A percentile compares a stretch with the other conserved stretches of the same genome.
Evolutionary conservation across 1,140 invertebrate genomes (phyloP).

Genomic region (Linepithema humile): DNA sequence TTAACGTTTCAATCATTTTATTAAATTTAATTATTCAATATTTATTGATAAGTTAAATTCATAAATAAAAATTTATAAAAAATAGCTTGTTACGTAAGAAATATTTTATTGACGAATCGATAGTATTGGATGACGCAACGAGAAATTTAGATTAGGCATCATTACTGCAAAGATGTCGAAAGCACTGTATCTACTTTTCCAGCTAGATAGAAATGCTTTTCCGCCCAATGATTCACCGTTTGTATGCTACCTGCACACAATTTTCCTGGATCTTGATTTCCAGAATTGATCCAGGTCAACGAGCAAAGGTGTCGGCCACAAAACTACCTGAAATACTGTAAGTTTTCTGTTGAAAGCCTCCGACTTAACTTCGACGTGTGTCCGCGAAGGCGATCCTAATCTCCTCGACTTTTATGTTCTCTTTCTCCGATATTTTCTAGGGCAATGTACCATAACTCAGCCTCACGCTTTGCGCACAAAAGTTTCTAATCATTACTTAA

Average conservation of each 20-base stretch:
- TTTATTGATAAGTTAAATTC: too few relatives aligned
- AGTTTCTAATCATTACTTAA: slow-evolving; percentile 10
- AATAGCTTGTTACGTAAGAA: background rate
- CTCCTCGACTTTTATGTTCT: slow-evolving; percentile 38
- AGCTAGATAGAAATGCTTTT: slow-evolving; percentile 45
- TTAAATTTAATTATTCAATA: too few relatives aligned
- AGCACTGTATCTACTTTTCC: slow-evolving; percentile 38
- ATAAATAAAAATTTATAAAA: too few relatives aligned
- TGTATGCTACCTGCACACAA: slow-evolving; percentile 61
- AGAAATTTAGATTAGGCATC: slow-evolving; percentile 14
- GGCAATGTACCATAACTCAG: background rate
- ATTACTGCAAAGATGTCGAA: slow-evolving; percentile 24
- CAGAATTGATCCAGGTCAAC: slow-evolving; percentile 56
- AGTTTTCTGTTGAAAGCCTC: slow-evolving; percentile 41
- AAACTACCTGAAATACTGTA: slow-evolving; percentile 45
- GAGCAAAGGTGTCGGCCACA: slow-evolving; percentile 48
- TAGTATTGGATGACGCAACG: background rate
- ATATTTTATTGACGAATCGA: background rate
- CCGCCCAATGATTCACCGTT: slow-evolving; percentile 61
- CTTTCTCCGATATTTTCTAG: slow-evolving; percentile 26
- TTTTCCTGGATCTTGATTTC: slow-evolving; percentile 67
- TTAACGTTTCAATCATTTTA: background rate
- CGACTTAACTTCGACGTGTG: slow-evolving; percentile 18
- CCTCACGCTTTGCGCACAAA: background rate
- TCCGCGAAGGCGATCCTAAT: slow-evolving; percentile 20